Evolutionary conservation across 92 coral and sea anemone genomes (phyloP).

Genomic region (Porites rus): DNA sequence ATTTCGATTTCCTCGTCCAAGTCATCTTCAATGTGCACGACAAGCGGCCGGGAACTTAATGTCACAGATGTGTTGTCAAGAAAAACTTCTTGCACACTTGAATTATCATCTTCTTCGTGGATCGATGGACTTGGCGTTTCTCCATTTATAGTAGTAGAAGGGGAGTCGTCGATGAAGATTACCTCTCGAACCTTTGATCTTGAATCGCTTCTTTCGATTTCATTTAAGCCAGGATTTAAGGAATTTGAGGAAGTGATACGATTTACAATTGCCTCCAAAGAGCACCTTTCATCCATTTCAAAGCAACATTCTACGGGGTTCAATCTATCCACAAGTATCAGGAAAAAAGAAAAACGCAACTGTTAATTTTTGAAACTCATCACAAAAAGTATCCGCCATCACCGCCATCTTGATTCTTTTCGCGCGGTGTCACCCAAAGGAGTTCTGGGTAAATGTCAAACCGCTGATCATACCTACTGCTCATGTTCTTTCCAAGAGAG

Average conservation of each 20-base stretch:
- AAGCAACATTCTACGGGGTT: background rate
- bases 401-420: background rate
- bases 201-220: constrained; percentile 8
- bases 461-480: background rate
- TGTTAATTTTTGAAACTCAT: background rate
- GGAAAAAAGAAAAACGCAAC: background rate
- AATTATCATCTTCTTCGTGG: constrained; percentile 14
- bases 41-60: background rate
- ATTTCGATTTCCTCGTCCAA: background rate
- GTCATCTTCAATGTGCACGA: constrained; percentile 5
- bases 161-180: constrained; percentile 42
- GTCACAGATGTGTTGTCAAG: background rate
- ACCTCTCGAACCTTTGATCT: constrained; percentile 15
- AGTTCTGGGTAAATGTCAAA: constrained; percentile 21
- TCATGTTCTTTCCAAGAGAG: background rate
- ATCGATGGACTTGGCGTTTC: constrained; percentile 30
- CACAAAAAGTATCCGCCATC: background rate
- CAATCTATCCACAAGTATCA: background rate
- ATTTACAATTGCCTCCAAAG: background rate
- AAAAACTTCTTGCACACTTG: constrained; percentile 14
- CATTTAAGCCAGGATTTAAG: constrained; percentile 8
- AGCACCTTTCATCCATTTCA: constrained; percentile 11
- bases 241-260: background rate
- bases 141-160: constrained; percentile 22
- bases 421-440: constrained; percentile 21